A percentile compares a stretch with the other conserved stretches of the same genome.
These are phyloP conservation scores for Myanophis thanlyinensis DNA, from an alignment of 2,113 vertebrate genomes.

Conservation along the genomic window DNA sequence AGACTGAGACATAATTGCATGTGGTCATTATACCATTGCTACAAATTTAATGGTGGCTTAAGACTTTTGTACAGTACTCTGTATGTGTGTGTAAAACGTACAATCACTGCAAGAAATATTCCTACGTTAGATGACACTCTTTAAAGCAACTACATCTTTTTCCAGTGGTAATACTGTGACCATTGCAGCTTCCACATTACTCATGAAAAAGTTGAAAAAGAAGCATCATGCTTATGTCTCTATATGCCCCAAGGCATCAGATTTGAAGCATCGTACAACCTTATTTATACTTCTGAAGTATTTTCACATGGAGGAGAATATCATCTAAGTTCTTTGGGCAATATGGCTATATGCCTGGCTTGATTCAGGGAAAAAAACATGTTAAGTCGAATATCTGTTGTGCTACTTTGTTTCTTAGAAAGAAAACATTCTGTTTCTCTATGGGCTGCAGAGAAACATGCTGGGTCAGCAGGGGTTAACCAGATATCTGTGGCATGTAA, in stretches of 20 bases:
- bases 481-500: conserved; percentile 24
- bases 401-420: neutral
- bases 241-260: neutral
- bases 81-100: neutral
- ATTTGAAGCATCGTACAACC: neutral
- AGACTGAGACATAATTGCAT: neutral
- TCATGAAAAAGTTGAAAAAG: neutral
- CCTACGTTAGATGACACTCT: neutral
- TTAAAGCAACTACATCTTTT: neutral
- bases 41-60: neutral
- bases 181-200: neutral
- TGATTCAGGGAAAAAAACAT: neutral
- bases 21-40: neutral
- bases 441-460: neutral
- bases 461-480: conserved; percentile 20
- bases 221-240: neutral
- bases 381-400: neutral
- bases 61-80: neutral
- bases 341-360: neutral
- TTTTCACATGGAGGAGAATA: neutral
- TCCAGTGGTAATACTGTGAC: neutral
- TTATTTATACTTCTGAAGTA: neutral
- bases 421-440: neutral
- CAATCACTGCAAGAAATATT: neutral
- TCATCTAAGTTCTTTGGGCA: neutral